phyloP scores from a whole-genome alignment of 2,113 vertebrate genomes.

The Plectropomus leopardus region DNA sequence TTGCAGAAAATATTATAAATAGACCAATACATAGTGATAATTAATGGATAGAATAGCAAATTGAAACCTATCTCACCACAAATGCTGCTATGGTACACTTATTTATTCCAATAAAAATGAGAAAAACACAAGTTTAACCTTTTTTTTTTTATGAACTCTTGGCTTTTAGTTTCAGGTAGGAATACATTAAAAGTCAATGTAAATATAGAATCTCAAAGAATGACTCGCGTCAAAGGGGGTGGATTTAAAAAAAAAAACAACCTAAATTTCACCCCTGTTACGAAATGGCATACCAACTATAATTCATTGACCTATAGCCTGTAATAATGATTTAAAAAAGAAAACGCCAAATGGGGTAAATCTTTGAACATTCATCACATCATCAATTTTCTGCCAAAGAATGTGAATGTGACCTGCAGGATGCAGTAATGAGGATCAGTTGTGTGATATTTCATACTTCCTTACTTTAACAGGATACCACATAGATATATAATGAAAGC shows the following conservation, averaged over 20 bases:
- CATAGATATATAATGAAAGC: neutral
- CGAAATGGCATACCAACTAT: neutral
- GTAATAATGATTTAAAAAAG: no score
- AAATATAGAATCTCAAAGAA: neutral
- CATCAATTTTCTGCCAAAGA: neutral
- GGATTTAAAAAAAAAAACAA: no score
- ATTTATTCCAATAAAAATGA: neutral
- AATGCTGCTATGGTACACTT: no score
- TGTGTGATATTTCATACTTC: constrained; percentile 1
- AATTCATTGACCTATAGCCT: neutral
- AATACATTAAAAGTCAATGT: neutral
- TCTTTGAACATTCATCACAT: neutral
- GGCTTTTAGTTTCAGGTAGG: neutral
- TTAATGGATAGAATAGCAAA: neutral
- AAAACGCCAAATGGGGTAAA: no score
- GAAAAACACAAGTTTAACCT: neutral
- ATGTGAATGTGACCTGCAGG: constrained; percentile 2
- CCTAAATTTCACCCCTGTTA: neutral
- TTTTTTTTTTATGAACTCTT: no score
- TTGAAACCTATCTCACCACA: neutral
- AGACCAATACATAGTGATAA: neutral
- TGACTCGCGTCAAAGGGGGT: no score
- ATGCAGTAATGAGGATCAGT: neutral
- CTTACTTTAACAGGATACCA: constrained; percentile 3
- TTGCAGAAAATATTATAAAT: neutral